Base-by-base conservation (phyloP, 2,113 vertebrate genomes). In the Takifugu flavidus region DNA sequence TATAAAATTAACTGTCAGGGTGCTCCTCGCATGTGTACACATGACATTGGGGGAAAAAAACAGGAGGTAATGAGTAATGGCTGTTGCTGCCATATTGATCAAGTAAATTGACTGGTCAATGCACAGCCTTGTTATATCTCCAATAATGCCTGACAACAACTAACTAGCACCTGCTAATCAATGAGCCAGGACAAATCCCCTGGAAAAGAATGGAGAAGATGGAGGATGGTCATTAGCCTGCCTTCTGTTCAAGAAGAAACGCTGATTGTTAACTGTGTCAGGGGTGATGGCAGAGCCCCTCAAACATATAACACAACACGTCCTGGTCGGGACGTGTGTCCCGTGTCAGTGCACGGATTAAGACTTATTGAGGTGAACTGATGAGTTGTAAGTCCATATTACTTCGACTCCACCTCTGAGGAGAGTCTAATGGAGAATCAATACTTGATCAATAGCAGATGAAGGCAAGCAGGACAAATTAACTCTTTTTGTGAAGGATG, bases 111-210 rank as follows among this genome's bases (percentile, higher is more conserved):
- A 90, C 89, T 84, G 86, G 86, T 88, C 89, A 53, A 92, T 92
- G 88, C 84, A 82, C 83, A 88, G 87, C 76, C 88, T 90, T 88
- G 88, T 91, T 90, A 86, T 88, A 90, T 86, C 86, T 75, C 76
- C 79, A 86, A 84, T 90, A 84, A 84, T 75, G 83, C 67, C 72
- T 82, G 88, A 86, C 83, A 89, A 85, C 74, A 78, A 82, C 85
- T 89, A 89, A 90, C 86, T 87, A 89, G 84, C 81, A 89, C 86
- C 84, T 86, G 87, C 88, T 89, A 88, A 89, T 91, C 89, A 90
- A 91, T 89, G 83, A 64, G 70, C 82, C 78, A 77, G 84, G 88
- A 76, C 82, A 82, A 80, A 82, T 79, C 72, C 58, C 52, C 57
- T 46, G 34, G 49, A 82, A 44, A 65, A 65, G 68, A 67, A 72